Percentiles rank a stretch among this genome's conserved stretches.
These are phyloP conservation scores for Onychomys arenicola DNA, from an alignment of 2,797 vertebrate species.

Conservation along the genomic window DNA sequence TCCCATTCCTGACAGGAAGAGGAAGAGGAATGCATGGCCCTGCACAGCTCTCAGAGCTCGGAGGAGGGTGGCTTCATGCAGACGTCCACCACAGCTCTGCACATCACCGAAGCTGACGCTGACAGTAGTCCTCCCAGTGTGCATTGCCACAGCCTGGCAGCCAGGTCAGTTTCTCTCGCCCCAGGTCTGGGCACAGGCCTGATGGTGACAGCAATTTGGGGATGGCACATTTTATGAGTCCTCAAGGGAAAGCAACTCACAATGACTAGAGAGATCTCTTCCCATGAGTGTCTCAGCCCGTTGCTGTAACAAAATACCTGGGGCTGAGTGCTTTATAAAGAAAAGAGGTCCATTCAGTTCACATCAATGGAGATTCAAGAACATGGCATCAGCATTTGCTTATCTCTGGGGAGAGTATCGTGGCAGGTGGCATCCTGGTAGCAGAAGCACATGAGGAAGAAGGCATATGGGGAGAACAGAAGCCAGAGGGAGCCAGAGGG, in stretches of 20 bases:
- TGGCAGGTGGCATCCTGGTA: background rate
- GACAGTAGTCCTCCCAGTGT: slow-evolving; percentile 88
- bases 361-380: background rate
- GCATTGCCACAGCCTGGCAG: slow-evolving; percentile 92
- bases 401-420: background rate
- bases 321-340: background rate
- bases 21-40: slow-evolving; percentile 92
- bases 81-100: slow-evolving; percentile 91
- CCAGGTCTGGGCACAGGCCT: accelerated
- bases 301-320: background rate
- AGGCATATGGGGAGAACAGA: background rate
- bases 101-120: slow-evolving; percentile 90
- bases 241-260: background rate
- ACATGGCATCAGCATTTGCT: background rate
- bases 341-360: background rate
- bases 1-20: slow-evolving; percentile 90
- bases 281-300: background rate
- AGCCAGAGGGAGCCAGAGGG: background rate
- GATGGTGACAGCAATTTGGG: background rate
- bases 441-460: background rate
- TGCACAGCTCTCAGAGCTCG: slow-evolving; percentile 94
- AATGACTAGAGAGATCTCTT: background rate
- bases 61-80: slow-evolving; percentile 97
- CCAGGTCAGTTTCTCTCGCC: slow-evolving; percentile 90
- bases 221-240: background rate